Evolutionary conservation across 2,113 vertebrate species (phyloP), one percentile per base, ranked within the genome.

Genomic region (Varanus komodoensis): DNA sequence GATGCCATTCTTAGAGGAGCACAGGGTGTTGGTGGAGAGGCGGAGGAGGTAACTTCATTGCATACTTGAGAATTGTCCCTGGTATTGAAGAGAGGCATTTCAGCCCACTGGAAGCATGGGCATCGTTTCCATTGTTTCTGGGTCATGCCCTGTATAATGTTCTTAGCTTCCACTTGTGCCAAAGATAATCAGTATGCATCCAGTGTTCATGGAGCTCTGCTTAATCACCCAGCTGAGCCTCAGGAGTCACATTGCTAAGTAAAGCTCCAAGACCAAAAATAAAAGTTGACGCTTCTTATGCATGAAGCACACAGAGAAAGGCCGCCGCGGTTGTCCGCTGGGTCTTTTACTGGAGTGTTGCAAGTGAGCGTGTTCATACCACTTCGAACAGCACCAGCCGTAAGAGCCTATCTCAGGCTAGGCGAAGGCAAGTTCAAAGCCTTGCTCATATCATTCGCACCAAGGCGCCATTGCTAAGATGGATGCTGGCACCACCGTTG

Each of bases 211-310:
- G 50, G 38, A 34, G 81, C 34, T 68, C 61, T 69, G 73, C 61
- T 87, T 88, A 91, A 88, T 88, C 86, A 88, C 67, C 79, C 87
- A 48, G 77, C 19, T 50, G 90, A 61, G 86, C 34, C 50, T 84
- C 86, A 88, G 69, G 74, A 84, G 87, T 88, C 86, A 88, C 64
- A 84, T 44, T 79, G 52, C 73, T 50, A 50, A 84, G 82, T 69
- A 79, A 73, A 50, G 67, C 89, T 85, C 75, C 21, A 73, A 48
- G 80, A 54, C 48, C n/a, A 68, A 29, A 79, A 67, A 61, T 48
- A 50, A 50, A 78, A 85, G 74, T 34, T 21, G 61, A 3, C 7
- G 3, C 54, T 69, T 8, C 73, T 69, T 19, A 68, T n/a, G 61
- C 6, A 15, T 52, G n/a, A 27, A 78, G 27, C 27, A 34, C 5